Percentiles rank a stretch among this genome's conserved stretches.
phyloP scores from a whole-genome alignment of 2,888 invertebrate species.

The Leucoma salicis region DNA sequence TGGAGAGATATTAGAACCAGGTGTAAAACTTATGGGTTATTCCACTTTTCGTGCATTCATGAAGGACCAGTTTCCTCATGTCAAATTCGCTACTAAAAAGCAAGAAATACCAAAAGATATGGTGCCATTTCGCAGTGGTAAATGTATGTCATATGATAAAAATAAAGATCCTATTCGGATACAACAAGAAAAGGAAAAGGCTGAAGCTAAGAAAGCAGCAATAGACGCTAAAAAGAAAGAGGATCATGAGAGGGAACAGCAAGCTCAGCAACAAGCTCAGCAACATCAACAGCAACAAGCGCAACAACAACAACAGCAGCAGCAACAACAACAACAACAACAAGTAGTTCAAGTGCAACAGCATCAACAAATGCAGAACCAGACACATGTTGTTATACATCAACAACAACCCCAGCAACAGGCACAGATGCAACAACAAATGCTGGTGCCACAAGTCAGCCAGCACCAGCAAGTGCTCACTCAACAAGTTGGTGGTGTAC shows the following conservation, averaged over 20 bases:
- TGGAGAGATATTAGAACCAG: conserved; percentile 86
- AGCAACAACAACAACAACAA: conserved; percentile 65
- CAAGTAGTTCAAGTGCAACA: conserved; percentile 72
- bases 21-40: conserved; percentile 89
- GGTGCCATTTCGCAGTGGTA: conserved; percentile 79
- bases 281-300: conserved; percentile 58
- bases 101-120: conserved; percentile 73
- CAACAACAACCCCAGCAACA: conserved; percentile 64
- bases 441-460: conserved; percentile 75
- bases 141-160: conserved; percentile 78
- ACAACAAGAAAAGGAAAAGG: conserved; percentile 76
- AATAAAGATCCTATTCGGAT: conserved; percentile 76
- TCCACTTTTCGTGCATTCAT: conserved; percentile 91
- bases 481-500: conserved; percentile 65
- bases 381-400: conserved; percentile 70
- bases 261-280: conserved; percentile 58
- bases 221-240: conserved; percentile 78
- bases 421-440: conserved; percentile 70
- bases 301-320: conserved; percentile 58
- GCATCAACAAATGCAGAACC: conserved; percentile 69
- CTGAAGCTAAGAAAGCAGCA: conserved; percentile 76
- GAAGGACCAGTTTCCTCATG: conserved; percentile 91
- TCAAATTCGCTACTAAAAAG: conserved; percentile 86
- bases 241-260: conserved; percentile 71
- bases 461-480: conserved; percentile 77